A percentile compares a stretch with the other conserved stretches of the same genome.
These are phyloP conservation scores for Zosterops hypoxanthus DNA, from an alignment of 2,113 vertebrate genomes.

Conservation along the genomic window DNA sequence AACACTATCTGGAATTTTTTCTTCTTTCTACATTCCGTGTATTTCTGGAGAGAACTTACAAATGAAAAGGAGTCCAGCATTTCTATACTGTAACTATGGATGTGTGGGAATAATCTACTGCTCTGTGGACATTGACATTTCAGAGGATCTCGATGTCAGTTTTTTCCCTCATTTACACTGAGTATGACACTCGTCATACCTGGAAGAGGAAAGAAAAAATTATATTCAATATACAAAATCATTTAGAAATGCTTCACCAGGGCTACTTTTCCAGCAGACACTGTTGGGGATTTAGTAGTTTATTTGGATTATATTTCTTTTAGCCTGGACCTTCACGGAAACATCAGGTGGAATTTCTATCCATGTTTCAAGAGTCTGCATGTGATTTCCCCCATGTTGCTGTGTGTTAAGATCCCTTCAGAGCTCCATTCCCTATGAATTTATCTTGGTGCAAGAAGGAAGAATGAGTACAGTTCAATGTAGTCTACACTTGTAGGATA, in stretches of 20 bases:
- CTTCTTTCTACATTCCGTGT: background rate
- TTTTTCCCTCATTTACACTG: background rate
- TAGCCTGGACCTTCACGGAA: background rate
- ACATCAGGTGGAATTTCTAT: background rate
- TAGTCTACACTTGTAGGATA: background rate
- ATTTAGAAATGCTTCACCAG: background rate
- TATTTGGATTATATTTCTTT: background rate
- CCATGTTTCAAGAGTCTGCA: background rate
- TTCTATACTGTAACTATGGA: background rate
- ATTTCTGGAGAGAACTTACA: background rate
- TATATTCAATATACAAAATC: background rate
- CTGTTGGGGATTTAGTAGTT: background rate
- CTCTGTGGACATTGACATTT: background rate
- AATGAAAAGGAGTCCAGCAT: background rate
- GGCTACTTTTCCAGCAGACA: background rate
- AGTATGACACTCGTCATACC: no score
- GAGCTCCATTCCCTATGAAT: background rate
- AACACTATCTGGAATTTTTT: background rate
- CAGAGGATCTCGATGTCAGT: background rate
- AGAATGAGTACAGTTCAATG: background rate
- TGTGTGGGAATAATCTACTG: background rate
- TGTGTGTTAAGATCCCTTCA: background rate
- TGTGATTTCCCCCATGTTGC: background rate
- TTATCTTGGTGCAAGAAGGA: background rate
- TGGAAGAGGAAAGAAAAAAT: background rate